phyloP scores from a whole-genome alignment of 2,888 invertebrate genomes.

The Polymixis lichenea region DNA sequence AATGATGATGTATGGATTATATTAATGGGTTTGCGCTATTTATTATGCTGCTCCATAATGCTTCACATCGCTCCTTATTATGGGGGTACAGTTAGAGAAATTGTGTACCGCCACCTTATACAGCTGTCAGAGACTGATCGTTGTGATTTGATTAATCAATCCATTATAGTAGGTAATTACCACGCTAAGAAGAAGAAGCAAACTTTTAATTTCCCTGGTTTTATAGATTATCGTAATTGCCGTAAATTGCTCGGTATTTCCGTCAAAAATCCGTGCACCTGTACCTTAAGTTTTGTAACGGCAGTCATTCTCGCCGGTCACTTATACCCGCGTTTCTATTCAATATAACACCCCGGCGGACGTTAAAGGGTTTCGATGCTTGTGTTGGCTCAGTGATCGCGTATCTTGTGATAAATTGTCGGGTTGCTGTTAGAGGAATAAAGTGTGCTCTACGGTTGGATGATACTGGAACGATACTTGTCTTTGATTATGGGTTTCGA shows the following conservation, averaged over 20 bases:
- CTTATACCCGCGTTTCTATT: slow-evolving; percentile 44
- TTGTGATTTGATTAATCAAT: too few species aligned
- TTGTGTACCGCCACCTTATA: not conserved
- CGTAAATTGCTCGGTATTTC: not conserved
- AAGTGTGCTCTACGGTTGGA: not conserved
- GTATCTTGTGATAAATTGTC: slow-evolving; percentile 26
- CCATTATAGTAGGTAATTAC: too few species aligned
- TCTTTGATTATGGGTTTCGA: not conserved
- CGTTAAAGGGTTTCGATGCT: slow-evolving; percentile 36
- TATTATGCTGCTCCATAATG: too few species aligned
- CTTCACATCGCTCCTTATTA: not conserved
- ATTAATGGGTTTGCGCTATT: not conserved
- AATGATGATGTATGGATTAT: too few species aligned
- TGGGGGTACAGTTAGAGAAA: too few species aligned
- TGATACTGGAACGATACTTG: not conserved
- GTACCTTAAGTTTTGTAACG: slow-evolving; percentile 8
- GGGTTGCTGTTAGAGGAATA: slow-evolving; percentile 7
- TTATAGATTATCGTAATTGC: not conserved
- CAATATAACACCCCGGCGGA: slow-evolving; percentile 47
- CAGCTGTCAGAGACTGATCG: not conserved
- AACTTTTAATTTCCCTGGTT: not conserved
- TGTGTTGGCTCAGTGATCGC: slow-evolving; percentile 15
- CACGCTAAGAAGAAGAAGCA: too few species aligned
- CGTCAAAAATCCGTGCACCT: not conserved
- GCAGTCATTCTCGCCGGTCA: slow-evolving; percentile 16